phyloP scores from a whole-genome alignment of 2,888 invertebrate species.

The Ecdyonurus torrentis region DNA sequence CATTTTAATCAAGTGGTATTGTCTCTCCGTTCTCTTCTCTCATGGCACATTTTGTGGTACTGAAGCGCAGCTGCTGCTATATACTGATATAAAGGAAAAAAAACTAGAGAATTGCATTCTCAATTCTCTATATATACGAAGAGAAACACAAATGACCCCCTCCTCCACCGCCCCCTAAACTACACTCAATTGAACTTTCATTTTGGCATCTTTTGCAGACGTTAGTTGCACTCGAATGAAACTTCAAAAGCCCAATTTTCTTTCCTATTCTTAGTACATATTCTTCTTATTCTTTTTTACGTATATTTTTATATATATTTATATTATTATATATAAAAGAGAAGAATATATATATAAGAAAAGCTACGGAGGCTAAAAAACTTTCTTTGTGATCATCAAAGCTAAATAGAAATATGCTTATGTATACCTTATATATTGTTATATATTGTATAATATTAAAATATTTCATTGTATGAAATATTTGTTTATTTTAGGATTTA shows the following conservation, averaged over 20 bases:
- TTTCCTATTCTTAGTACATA: not conserved
- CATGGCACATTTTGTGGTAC: not conserved
- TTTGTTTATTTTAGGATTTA: constrained; percentile 2
- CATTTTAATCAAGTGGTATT: not conserved
- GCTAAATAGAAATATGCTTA: not conserved
- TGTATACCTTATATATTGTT: not conserved
- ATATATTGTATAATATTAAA: not conserved
- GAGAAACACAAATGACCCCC: not conserved
- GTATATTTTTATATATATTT: no score
- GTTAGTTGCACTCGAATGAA: constrained; percentile 5
- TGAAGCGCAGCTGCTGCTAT: not conserved
- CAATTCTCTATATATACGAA: no score
- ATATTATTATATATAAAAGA: not conserved
- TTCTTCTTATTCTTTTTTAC: not conserved
- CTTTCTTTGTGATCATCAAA: not conserved
- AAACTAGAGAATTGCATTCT: no score
- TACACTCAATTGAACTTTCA: constrained; percentile 9
- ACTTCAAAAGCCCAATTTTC: constrained; percentile 9
- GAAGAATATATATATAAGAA: no score
- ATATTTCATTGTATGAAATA: not conserved
- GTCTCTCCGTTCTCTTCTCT: no score
- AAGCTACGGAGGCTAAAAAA: no score
- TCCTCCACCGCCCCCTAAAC: not conserved
- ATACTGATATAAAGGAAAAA: no score
- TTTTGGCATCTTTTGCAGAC: constrained; percentile 6